Percentiles rank a stretch among this genome's conserved stretches.
These are phyloP conservation scores for Trichopria drosophilae DNA, from an alignment of 2,888 invertebrate species.

Conservation along the genomic window DNA sequence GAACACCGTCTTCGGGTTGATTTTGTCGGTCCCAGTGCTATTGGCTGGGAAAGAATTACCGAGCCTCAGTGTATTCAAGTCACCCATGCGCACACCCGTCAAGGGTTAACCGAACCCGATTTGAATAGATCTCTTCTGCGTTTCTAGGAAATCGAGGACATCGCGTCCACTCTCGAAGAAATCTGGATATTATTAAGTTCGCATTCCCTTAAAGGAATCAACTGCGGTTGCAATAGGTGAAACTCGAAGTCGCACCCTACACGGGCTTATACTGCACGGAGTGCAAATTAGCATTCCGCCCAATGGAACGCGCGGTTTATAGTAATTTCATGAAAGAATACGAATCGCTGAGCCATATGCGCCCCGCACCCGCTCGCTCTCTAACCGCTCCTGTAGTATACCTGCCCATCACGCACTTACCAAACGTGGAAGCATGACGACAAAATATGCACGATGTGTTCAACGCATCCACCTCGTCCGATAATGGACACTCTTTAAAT, in stretches of 20 bases:
- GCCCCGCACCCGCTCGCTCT: too few species aligned
- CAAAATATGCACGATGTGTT: slow-evolving; percentile 24
- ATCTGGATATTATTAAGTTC: slow-evolving; percentile 4
- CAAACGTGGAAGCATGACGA: slow-evolving; percentile 11
- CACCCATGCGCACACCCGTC: too few species aligned
- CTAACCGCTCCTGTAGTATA: neutral
- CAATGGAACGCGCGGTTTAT: neutral
- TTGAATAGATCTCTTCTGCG: slow-evolving; percentile 2
- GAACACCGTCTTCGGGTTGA: too few species aligned
- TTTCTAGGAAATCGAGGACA: slow-evolving; percentile 10
- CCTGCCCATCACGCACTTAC: slow-evolving; percentile 14
- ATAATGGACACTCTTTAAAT: slow-evolving; percentile 13
- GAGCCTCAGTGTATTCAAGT: too few species aligned
- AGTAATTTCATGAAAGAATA: neutral
- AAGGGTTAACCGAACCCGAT: too few species aligned
- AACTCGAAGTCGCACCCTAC: neutral
- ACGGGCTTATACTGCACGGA: neutral
- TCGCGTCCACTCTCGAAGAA: too few species aligned
- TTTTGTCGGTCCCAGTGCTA: too few species aligned
- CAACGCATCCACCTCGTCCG: slow-evolving; percentile 19
- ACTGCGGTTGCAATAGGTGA: neutral
- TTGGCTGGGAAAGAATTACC: too few species aligned
- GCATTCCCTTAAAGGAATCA: slow-evolving; percentile 1
- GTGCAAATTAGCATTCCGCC: neutral
- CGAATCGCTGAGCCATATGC: slow-evolving; percentile 1